Percentiles rank a stretch among this genome's conserved stretches.
Conservation (phyloP, 2,797 vertebrate species). For the Streptopelia turtur region DNA sequence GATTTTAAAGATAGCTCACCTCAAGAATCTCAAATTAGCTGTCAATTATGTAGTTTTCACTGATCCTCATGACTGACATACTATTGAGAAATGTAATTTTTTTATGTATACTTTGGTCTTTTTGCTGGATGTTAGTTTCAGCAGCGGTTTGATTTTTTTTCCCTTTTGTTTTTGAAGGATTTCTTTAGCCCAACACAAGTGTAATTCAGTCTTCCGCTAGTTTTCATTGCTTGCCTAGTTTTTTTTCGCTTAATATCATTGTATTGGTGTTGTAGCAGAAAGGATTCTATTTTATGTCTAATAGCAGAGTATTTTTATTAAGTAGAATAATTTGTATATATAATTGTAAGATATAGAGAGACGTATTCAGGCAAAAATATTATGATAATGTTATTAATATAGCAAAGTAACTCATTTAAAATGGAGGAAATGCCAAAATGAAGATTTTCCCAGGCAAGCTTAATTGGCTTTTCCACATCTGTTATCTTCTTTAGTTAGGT, state of each 20-base stretch:
- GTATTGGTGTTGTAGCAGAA: neutral
- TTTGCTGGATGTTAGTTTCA: neutral
- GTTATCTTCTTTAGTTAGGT: neutral
- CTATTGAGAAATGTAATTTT: neutral
- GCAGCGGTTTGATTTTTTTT: neutral
- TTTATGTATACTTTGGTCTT: neutral
- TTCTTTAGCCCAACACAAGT: neutral
- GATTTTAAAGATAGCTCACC: neutral
- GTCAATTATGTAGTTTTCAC: neutral
- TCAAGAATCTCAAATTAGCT: neutral
- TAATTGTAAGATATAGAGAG: neutral
- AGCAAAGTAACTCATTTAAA: neutral
- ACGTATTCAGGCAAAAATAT: neutral
- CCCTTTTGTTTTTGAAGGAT: neutral
- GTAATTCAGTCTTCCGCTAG: neutral
- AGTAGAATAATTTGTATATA: neutral
- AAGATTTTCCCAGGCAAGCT: neutral
- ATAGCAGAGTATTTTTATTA: neutral
- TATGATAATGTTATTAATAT: neutral
- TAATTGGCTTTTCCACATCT: neutral
- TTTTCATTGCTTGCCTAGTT: neutral
- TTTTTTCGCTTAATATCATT: neutral
- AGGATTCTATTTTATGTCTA: neutral
- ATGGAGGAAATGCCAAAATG: neutral
- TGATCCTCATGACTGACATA: neutral